Percentiles rank a stretch among this genome's conserved stretches.
phyloP scores from a whole-genome alignment of 92 coral and sea anemone species.

The Actinostola sp. region DNA sequence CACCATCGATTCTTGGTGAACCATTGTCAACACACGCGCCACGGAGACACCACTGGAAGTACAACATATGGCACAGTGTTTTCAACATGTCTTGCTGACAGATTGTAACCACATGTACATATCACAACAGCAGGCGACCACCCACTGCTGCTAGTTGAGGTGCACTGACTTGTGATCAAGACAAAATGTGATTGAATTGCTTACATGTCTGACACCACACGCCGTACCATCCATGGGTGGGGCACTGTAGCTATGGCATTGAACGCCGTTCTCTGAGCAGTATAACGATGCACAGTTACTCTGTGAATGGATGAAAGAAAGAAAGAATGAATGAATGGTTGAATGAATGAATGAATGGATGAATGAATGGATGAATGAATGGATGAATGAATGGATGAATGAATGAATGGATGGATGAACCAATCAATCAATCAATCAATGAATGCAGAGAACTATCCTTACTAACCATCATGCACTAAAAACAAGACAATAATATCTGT shows the following conservation, averaged over 20 bases:
- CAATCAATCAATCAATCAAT: too few species aligned
- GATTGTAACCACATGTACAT: too few species aligned
- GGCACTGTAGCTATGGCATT: conserved; percentile 45
- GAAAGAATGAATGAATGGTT: too few species aligned
- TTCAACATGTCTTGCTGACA: not conserved
- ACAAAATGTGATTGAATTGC: not conserved
- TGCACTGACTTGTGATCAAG: not conserved
- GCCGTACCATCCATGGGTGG: conserved; percentile 87
- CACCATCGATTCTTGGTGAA: conserved; percentile 65
- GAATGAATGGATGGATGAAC: too few species aligned
- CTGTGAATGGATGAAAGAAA: too few species aligned
- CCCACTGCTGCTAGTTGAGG: not conserved
- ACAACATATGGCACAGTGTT: not conserved
- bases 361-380: too few species aligned
- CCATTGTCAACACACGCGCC: conserved; percentile 94
- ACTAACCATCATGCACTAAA: too few species aligned
- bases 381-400: too few species aligned
- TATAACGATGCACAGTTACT: conserved; percentile 54
- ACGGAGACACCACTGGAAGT: conserved; percentile 78
- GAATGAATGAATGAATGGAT: too few species aligned
- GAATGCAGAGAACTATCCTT: too few species aligned
- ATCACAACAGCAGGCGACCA: too few species aligned
- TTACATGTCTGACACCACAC: conserved; percentile 77
- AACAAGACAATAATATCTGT: too few species aligned
- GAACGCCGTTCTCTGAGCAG: conserved; percentile 37